Conservation (phyloP, 2,113 vertebrate genomes). For the Marcusenius ussheri region DNA sequence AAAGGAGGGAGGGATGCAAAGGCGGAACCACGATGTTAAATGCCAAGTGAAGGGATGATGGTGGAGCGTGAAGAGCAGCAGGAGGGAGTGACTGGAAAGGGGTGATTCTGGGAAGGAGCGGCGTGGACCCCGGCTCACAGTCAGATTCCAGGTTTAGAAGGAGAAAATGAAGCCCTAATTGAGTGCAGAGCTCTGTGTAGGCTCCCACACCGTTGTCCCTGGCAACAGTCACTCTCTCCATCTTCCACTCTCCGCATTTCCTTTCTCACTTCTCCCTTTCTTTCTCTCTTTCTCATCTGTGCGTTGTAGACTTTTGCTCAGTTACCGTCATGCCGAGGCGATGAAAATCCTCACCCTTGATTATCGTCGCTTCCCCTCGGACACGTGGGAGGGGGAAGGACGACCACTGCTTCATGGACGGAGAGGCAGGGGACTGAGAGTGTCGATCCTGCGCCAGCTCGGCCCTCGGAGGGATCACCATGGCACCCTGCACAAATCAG, state of each 20-base stretch:
- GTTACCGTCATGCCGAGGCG: neutral
- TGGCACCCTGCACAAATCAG: neutral
- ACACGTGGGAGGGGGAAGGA: neutral
- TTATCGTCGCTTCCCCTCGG: neutral
- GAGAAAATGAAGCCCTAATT: slow-evolving; percentile 10
- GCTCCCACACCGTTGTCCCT: slow-evolving; percentile 11
- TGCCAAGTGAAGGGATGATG: neutral
- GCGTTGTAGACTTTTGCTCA: neutral
- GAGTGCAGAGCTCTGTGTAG: neutral
- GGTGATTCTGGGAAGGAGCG: neutral
- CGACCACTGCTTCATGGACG: neutral
- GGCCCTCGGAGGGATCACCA: neutral
- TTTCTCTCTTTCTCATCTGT: neutral
- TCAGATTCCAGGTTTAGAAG: neutral
- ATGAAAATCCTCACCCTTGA: neutral
- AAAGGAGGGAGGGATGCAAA: neutral
- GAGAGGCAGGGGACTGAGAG: neutral
- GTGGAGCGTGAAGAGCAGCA: neutral
- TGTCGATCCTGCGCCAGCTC: neutral
- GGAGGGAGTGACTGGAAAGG: neutral
- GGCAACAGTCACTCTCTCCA: slow-evolving; percentile 2
- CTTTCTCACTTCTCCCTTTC: neutral
- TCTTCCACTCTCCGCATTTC: neutral
- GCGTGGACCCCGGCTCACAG: neutral
- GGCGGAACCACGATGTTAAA: neutral